phyloP scores from a whole-genome alignment of 35 echinoderm and acorn worm species.

The Ptychodera flava region DNA sequence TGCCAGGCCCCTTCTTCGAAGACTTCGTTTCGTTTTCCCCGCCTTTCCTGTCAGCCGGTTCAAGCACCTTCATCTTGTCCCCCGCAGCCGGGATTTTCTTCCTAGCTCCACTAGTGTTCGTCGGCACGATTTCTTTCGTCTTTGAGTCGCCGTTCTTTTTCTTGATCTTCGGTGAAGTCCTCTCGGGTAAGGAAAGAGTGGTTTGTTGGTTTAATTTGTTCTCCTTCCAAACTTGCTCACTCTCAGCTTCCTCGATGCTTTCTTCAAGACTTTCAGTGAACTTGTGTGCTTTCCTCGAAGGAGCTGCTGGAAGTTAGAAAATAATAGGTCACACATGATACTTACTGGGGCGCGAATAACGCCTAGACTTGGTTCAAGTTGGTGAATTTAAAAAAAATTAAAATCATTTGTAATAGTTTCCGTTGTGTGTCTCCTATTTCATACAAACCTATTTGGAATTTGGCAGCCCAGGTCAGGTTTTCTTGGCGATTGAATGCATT shows the following conservation, averaged over 20 bases:
- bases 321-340: not conserved
- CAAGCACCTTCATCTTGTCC: not conserved
- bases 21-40: not conserved
- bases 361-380: not conserved
- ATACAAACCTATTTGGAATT: no score
- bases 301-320: not conserved
- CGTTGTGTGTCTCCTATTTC: no score
- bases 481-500: not conserved
- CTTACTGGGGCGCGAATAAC: not conserved
- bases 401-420: no score
- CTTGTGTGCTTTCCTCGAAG: not conserved
- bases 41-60: not conserved
- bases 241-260: not conserved
- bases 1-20: not conserved
- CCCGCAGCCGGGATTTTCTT: not conserved
- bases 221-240: not conserved
- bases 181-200: not conserved
- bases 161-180: not conserved
- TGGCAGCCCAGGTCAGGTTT: not conserved
- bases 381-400: no score
- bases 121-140: not conserved
- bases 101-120: not conserved
- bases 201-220: no score
- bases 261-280: not conserved
- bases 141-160: not conserved